Evolutionary conservation across 2,113 vertebrate genomes (phyloP).

Genomic region (Podarcis raffonei): DNA sequence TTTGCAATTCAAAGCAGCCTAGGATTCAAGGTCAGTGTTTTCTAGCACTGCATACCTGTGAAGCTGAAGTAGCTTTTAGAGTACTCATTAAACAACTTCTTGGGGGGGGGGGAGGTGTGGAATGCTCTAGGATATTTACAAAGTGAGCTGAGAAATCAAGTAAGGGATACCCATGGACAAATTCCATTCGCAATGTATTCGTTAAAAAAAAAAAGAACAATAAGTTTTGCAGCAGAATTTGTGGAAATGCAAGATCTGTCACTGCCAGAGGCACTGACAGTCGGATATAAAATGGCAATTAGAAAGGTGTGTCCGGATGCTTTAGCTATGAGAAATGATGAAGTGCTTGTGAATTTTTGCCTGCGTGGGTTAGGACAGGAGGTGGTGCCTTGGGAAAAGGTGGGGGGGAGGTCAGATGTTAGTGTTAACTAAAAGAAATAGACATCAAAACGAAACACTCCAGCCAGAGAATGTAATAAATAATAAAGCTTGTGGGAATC

Average conservation of each 20-base stretch:
- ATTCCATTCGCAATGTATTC: background rate
- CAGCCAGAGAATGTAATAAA: constrained; percentile 54
- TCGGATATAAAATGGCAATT: constrained; percentile 66
- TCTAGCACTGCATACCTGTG: background rate
- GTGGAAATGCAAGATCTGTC: constrained; percentile 64
- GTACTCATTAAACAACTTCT: constrained; percentile 27
- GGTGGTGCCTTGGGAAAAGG: constrained; percentile 41
- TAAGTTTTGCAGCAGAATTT: constrained; percentile 56
- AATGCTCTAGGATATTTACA: constrained; percentile 1
- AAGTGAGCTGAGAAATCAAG: constrained; percentile 22
- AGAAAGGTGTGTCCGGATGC: constrained; percentile 67
- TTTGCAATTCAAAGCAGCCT: constrained; percentile 46
- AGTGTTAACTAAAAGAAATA: constrained; percentile 56
- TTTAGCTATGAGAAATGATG: constrained; percentile 66
- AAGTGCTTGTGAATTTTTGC: constrained; percentile 62
- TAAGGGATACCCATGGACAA: constrained; percentile 32
- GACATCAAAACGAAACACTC: constrained; percentile 47
- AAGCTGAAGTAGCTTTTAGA: constrained; percentile 19
- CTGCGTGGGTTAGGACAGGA: constrained; percentile 40
- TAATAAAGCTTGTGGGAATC: constrained; percentile 48
- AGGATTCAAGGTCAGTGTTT: constrained; percentile 32
- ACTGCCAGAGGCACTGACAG: constrained; percentile 64
- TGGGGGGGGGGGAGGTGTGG: constrained; percentile 7
- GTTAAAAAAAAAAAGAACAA: constrained; percentile 6
- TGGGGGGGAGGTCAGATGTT: constrained; percentile 14